These are phyloP conservation scores for Vesta saturnalis DNA, from an alignment of 2,888 invertebrate genomes.

Conservation along the genomic window DNA sequence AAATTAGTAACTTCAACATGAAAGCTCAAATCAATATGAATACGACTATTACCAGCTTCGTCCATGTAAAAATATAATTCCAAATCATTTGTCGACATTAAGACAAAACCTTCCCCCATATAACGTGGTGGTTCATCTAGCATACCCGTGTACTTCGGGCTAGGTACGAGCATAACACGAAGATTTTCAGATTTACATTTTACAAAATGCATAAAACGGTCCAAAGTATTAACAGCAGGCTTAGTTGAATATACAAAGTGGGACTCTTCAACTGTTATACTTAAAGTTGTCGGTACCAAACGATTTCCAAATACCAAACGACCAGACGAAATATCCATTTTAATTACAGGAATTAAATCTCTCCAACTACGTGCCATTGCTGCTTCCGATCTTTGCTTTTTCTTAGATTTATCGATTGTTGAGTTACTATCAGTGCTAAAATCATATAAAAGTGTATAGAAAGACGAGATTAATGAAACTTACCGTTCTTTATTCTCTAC, in stretches of 20 bases:
- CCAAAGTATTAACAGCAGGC: conserved; percentile 91
- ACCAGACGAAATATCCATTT: conserved; percentile 89
- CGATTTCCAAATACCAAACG: conserved; percentile 96
- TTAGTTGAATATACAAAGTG: conserved; percentile 95
- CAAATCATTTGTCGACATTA: conserved; percentile 94
- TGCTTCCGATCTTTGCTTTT: conserved; percentile 75
- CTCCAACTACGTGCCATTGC: conserved; percentile 92
- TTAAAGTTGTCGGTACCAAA: conserved; percentile 91
- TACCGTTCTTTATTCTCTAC: conserved; percentile 43
- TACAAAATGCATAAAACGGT: conserved; percentile 95
- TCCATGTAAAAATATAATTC: conserved; percentile 98
- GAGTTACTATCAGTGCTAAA: conserved; percentile 34
- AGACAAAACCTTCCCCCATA: conserved; percentile 98
- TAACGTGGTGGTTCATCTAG: conserved; percentile 95
- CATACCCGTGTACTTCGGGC: conserved; percentile 92
- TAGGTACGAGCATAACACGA: conserved; percentile 94
- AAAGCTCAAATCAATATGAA: no score
- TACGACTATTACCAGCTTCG: conserved; percentile 78
- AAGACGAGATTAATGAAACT: no score
- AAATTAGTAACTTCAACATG: no score
- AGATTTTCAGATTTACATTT: conserved; percentile 96
- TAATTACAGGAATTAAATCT: conserved; percentile 95
- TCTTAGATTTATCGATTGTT: conserved; percentile 41
- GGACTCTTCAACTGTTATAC: conserved; percentile 92
- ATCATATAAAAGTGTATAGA: not conserved